Percentiles rank a stretch among this genome's conserved stretches.
These are phyloP conservation scores for Ectemnius continuus DNA, from an alignment of 2,888 invertebrate species.

Conservation along the genomic window DNA sequence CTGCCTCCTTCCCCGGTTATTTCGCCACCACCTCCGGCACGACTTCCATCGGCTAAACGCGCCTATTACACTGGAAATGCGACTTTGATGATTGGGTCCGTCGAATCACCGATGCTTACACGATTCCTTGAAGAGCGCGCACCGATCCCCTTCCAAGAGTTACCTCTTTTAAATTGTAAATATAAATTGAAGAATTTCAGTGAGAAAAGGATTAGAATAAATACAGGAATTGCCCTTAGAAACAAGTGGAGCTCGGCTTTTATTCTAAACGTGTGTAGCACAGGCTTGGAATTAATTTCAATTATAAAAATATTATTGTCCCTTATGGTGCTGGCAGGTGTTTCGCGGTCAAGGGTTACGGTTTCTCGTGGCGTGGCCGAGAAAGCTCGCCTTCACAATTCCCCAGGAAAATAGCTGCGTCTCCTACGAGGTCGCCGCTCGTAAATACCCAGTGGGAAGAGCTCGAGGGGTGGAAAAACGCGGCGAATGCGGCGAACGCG, in stretches of 20 bases:
- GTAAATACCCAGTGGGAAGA: not conserved
- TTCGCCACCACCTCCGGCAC: conserved; percentile 25
- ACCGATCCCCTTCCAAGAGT: not conserved
- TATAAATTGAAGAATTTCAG: no score
- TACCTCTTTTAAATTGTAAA: no score
- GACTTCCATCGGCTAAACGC: conserved; percentile 67
- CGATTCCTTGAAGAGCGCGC: conserved; percentile 16
- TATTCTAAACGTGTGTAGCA: conserved; percentile 45
- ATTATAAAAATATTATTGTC: conserved; percentile 78
- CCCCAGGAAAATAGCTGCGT: not conserved
- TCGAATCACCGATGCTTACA: conserved; percentile 27
- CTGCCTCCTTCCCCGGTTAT: conserved; percentile 35
- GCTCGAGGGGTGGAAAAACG: not conserved
- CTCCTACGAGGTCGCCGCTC: not conserved
- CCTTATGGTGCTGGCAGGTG: conserved; percentile 75
- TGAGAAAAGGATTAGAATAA: no score
- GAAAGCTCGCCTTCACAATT: conserved; percentile 19
- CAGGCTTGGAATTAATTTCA: conserved; percentile 74
- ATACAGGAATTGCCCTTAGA: no score
- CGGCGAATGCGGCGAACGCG: not conserved
- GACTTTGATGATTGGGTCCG: conserved; percentile 76
- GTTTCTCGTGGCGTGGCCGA: conserved; percentile 53
- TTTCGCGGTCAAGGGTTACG: conserved; percentile 74
- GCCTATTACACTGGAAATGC: conserved; percentile 76
- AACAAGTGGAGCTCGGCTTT: conserved; percentile 37